Evolutionary conservation across 2,113 vertebrate genomes (phyloP).

Genomic region (Brachirus orientalis): DNA sequence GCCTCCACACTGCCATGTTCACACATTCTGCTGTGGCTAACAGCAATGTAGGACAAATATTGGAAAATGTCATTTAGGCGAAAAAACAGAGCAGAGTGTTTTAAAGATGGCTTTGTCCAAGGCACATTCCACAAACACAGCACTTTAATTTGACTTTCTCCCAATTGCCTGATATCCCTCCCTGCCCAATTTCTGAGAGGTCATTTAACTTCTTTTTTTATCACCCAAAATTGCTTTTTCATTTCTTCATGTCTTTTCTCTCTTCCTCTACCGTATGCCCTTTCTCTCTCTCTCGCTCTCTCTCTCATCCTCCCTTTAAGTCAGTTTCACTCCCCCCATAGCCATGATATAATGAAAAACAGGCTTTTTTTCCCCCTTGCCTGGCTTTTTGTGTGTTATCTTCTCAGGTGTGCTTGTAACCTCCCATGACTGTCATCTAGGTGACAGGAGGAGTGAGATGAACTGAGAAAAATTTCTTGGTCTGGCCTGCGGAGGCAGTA

Average conservation of each 20-base stretch:
- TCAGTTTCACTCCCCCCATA: constrained; percentile 28
- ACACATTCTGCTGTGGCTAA: constrained; percentile 65
- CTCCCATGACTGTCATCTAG: constrained; percentile 60
- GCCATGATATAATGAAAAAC: constrained; percentile 58
- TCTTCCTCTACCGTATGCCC: constrained; percentile 15
- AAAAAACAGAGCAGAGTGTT: constrained; percentile 32
- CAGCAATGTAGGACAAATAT: constrained; percentile 73
- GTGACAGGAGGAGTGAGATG: constrained; percentile 70
- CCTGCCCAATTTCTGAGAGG: constrained; percentile 46
- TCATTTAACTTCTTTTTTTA: constrained; percentile 59
- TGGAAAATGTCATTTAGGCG: constrained; percentile 63
- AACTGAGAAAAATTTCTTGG: constrained; percentile 78
- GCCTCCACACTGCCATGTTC: constrained; percentile 70
- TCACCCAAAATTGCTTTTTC: constrained; percentile 48
- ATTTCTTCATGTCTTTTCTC: constrained; percentile 40
- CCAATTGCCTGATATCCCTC: constrained; percentile 25
- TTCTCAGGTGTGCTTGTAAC: constrained; percentile 58
- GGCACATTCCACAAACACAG: constrained; percentile 33
- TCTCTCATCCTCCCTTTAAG: not conserved
- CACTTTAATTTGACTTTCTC: constrained; percentile 37
- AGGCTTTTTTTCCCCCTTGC: constrained; percentile 24
- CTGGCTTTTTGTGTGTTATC: constrained; percentile 52
- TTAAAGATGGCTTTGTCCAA: constrained; percentile 60
- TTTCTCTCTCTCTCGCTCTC: constrained; percentile 25
- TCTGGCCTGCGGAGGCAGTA: constrained; percentile 67